Conservation (phyloP, 2,888 invertebrate genomes). For the Polydrusus pterygomalis region DNA sequence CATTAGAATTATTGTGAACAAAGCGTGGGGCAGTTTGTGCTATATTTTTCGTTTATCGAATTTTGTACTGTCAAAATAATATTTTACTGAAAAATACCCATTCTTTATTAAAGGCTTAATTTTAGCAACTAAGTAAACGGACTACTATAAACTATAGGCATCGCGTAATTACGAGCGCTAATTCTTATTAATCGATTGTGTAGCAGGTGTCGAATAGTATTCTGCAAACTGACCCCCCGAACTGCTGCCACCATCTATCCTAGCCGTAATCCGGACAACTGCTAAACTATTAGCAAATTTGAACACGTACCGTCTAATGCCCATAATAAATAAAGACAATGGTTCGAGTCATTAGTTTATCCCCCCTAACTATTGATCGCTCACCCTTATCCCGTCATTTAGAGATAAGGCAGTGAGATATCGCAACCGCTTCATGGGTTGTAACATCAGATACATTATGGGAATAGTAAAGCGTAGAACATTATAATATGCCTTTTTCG, state of each 20-base stretch:
- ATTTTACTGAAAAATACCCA: no score
- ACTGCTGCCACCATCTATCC: conserved; percentile 31
- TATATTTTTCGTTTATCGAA: no score
- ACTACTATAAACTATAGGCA: conserved; percentile 23
- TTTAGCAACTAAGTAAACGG: no score
- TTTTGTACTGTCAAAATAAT: no score
- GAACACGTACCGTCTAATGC: conserved; percentile 59
- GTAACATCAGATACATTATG: conserved; percentile 44
- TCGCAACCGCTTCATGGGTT: conserved; percentile 39
- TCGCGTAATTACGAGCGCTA: conserved; percentile 24
- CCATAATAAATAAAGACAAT: conserved; percentile 61
- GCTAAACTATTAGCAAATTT: conserved; percentile 58
- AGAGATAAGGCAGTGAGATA: conserved; percentile 51
- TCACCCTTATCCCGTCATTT: conserved; percentile 47
- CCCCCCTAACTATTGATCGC: conserved; percentile 50
- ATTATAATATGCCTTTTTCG: background rate
- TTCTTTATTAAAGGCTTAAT: no score
- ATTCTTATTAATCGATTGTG: conserved; percentile 34
- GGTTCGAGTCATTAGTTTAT: conserved; percentile 60
- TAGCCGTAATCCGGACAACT: conserved; percentile 44
- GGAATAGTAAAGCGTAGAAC: conserved; percentile 20
- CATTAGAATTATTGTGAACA: no score
- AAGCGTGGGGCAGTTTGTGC: no score
- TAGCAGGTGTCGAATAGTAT: conserved; percentile 47
- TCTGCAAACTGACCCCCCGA: conserved; percentile 38